Evolutionary conservation across 2,113 vertebrate genomes (phyloP).

Genomic region (Carlito syrichta): DNA sequence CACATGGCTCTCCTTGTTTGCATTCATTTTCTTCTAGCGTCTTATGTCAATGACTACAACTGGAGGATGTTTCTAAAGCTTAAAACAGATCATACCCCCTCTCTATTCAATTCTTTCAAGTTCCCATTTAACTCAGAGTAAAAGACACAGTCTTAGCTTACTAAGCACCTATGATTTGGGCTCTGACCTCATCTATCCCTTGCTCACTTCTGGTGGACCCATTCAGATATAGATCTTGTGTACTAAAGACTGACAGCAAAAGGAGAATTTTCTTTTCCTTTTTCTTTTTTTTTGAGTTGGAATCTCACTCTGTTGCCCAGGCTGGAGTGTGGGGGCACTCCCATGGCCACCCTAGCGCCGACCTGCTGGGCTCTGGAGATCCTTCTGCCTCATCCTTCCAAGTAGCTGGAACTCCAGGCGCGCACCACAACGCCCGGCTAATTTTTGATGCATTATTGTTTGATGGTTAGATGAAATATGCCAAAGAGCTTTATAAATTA

Average conservation of each 20-base stretch:
- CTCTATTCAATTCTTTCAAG: neutral
- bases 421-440: too few relatives aligned
- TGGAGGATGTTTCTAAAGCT: neutral
- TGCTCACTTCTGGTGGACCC: neutral
- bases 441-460: too few relatives aligned
- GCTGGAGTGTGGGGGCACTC: too few relatives aligned
- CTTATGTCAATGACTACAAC: neutral
- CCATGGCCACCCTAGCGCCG: too few relatives aligned
- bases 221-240: rapidly evolving
- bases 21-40: neutral
- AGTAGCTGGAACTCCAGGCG: too few relatives aligned
- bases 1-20: neutral
- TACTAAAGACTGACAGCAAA: too few relatives aligned
- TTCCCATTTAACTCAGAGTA: neutral
- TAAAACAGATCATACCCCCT: neutral
- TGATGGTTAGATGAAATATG: neutral
- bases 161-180: too few relatives aligned
- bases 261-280: too few relatives aligned
- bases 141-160: neutral
- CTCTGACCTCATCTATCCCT: neutral
- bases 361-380: too few relatives aligned
- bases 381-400: too few relatives aligned
- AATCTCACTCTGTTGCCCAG: too few relatives aligned
- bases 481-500: neutral
- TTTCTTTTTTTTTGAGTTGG: too few relatives aligned